A percentile compares a stretch with the other conserved stretches of the same genome.
phyloP scores from a whole-genome alignment of 1,140 invertebrate species.

The Atta cephalotes region DNA sequence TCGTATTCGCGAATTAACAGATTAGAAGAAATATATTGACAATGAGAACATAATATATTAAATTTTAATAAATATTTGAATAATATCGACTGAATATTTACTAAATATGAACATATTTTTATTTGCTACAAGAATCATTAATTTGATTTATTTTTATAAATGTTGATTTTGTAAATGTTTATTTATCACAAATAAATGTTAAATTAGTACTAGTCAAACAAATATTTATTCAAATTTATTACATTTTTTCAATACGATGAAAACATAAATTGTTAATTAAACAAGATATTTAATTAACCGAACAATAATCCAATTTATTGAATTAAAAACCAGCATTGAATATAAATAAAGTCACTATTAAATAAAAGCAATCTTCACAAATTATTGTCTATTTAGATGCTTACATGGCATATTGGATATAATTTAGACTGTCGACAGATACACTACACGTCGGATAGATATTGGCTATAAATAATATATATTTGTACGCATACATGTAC shows the following conservation, averaged over 20 bases:
- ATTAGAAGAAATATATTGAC: background rate
- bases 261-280: background rate
- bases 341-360: background rate
- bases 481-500: background rate
- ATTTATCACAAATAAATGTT: too few species aligned
- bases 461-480: slow-evolving; percentile 33
- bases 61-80: too few species aligned
- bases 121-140: too few species aligned
- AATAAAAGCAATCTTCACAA: background rate
- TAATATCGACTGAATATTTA: too few species aligned
- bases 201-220: too few species aligned
- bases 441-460: background rate
- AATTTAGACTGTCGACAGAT: slow-evolving; percentile 22
- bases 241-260: background rate
- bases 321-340: background rate
- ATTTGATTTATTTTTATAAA: too few species aligned
- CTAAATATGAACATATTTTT: too few species aligned
- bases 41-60: too few species aligned
- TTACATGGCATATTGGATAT: slow-evolving; percentile 9
- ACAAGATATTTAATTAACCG: background rate
- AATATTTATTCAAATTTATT: too few species aligned
- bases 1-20: background rate
- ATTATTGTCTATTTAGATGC: background rate
- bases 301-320: background rate
- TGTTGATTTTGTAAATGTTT: too few species aligned